Percentiles rank a stretch among this genome's conserved stretches.
Conservation (phyloP, 1,140 invertebrate genomes). For the Pristionchus pacificus region DNA sequence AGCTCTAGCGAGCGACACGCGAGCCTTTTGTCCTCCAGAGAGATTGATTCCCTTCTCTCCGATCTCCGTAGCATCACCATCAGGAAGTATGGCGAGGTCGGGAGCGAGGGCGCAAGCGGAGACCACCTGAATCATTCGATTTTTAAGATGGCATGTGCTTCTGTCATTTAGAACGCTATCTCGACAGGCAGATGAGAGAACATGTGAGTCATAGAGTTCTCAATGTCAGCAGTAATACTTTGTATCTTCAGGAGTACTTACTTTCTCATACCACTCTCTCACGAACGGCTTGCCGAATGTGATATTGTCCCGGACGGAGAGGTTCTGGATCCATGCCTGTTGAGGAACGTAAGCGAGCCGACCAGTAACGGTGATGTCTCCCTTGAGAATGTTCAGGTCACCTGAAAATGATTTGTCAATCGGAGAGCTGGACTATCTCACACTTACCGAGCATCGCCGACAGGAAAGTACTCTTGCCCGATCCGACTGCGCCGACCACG, state of each 20-base stretch:
- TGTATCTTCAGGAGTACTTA: background rate
- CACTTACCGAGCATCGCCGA: constrained; percentile 66
- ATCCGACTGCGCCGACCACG: constrained; percentile 73
- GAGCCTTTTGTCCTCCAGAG: constrained; percentile 75
- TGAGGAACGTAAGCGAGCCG: constrained; percentile 31
- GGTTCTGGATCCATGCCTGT: constrained; percentile 77
- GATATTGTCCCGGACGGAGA: constrained; percentile 76
- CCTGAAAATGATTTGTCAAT: constrained; percentile 53
- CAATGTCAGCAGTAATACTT: too few relatives aligned
- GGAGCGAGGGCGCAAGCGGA: constrained; percentile 63
- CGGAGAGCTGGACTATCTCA: background rate
- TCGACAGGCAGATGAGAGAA: too few relatives aligned
- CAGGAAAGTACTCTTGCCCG: constrained; percentile 74
- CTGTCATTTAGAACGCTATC: too few relatives aligned
- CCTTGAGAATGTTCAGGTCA: constrained; percentile 35
- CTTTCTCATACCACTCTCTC: constrained; percentile 53
- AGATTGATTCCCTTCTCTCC: constrained; percentile 64
- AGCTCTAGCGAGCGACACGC: constrained; percentile 71
- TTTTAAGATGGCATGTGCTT: background rate
- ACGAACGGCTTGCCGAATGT: constrained; percentile 68
- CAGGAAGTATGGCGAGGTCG: constrained; percentile 68
- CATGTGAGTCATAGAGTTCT: too few relatives aligned
- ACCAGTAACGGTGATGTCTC: constrained; percentile 27
- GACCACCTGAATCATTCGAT: constrained; percentile 52
- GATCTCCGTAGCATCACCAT: constrained; percentile 68